Evolutionary conservation across 2,888 invertebrate species (phyloP).

Genomic region (Hanleya hanleyi): DNA sequence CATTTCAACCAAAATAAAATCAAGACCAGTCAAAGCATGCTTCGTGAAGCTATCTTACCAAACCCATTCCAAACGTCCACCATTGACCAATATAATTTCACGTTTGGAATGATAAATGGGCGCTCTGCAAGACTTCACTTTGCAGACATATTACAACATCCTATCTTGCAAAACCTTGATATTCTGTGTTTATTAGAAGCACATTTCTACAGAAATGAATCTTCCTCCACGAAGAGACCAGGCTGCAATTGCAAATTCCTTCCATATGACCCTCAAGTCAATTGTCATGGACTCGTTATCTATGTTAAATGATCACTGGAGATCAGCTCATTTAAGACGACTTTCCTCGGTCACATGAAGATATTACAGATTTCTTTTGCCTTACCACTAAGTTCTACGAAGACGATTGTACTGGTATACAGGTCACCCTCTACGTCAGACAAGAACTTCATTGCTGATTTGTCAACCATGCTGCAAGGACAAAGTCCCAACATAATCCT

Average conservation of each 20-base stretch:
- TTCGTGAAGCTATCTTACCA: neutral
- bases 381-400: neutral
- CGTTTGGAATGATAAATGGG: neutral
- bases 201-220: neutral
- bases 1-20: constrained; percentile 25
- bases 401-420: neutral
- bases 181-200: constrained; percentile 7
- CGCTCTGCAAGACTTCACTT: constrained; percentile 1
- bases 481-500: neutral
- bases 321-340: neutral
- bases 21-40: neutral
- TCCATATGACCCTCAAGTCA: neutral
- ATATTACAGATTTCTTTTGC: neutral
- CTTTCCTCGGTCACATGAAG: neutral
- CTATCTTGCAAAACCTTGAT: neutral
- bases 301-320: neutral
- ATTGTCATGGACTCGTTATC: constrained; percentile 1
- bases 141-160: neutral
- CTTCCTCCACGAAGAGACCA: neutral
- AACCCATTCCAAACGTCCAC: neutral
- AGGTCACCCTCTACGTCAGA: neutral
- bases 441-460: neutral
- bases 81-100: neutral
- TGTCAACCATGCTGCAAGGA: neutral
- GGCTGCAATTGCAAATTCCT: neutral